These are phyloP conservation scores for Vidua macroura DNA, from an alignment of 2,113 vertebrate species.

Conservation along the genomic window DNA sequence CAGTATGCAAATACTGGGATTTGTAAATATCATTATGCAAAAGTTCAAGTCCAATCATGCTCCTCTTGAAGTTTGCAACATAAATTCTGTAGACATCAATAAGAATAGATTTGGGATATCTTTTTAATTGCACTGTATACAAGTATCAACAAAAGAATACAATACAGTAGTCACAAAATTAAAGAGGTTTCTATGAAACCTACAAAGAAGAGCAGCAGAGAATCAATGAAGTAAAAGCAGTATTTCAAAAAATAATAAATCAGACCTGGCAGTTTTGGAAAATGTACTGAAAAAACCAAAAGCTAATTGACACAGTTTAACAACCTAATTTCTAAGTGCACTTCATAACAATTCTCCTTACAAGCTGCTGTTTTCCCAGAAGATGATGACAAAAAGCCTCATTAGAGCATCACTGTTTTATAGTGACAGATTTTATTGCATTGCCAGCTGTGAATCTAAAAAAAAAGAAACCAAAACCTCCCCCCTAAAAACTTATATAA, in stretches of 20 bases:
- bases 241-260: conserved; percentile 61
- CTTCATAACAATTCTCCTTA: conserved; percentile 72
- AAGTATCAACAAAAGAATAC: conserved; percentile 68
- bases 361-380: conserved; percentile 67
- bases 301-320: conserved; percentile 66
- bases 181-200: conserved; percentile 57
- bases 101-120: conserved; percentile 15
- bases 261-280: conserved; percentile 59
- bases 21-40: conserved; percentile 13
- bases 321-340: conserved; percentile 82
- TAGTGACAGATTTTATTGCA: conserved; percentile 75
- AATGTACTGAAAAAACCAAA: conserved; percentile 50
- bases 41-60: conserved; percentile 8
- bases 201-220: conserved; percentile 60
- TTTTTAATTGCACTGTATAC: conserved; percentile 66
- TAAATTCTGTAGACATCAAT: background rate
- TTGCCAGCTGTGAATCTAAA: conserved; percentile 72
- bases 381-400: conserved; percentile 68
- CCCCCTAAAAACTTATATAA: conserved; percentile 58
- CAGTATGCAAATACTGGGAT: conserved; percentile 14
- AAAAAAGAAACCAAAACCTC: conserved; percentile 13
- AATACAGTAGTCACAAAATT: conserved; percentile 69
- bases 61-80: background rate
- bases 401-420: conserved; percentile 61
- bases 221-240: conserved; percentile 64